Percentiles rank a stretch among this genome's conserved stretches.
Conservation (phyloP, 1,140 invertebrate species). For the Lucilia sericata region DNA sequence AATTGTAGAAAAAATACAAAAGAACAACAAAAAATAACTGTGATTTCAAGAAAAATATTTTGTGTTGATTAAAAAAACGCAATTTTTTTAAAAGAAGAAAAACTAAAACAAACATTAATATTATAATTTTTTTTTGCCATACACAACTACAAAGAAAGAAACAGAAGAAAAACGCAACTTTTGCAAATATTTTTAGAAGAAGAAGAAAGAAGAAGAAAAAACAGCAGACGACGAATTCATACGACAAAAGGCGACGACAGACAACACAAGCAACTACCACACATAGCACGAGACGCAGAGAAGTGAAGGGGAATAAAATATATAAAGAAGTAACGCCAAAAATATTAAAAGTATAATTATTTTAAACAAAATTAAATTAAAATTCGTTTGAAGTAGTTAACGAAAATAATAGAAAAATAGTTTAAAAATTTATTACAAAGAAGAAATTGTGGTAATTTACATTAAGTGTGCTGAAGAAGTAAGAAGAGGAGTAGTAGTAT, state of each 20-base stretch:
- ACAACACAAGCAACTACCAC: constrained; percentile 10
- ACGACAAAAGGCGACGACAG: constrained; percentile 22
- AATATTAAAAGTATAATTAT: constrained; percentile 26
- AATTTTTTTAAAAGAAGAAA: constrained; percentile 58
- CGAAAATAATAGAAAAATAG: constrained; percentile 26
- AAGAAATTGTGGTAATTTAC: neutral
- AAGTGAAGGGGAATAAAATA: constrained; percentile 40
- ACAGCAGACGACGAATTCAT: constrained; percentile 26
- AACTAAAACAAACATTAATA: constrained; percentile 32
- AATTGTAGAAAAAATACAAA: constrained; percentile 45
- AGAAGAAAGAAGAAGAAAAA: constrained; percentile 9
- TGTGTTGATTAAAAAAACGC: constrained; percentile 16
- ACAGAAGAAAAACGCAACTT: constrained; percentile 53
- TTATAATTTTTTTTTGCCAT: constrained; percentile 29
- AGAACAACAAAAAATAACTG: constrained; percentile 54
- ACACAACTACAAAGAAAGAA: constrained; percentile 48
- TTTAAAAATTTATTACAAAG: constrained; percentile 22
- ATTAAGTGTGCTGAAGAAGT: neutral
- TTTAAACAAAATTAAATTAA: constrained; percentile 30
- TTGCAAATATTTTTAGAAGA: constrained; percentile 46
- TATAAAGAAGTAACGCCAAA: constrained; percentile 38
- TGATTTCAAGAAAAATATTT: constrained; percentile 52
- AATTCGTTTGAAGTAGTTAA: constrained; percentile 38
- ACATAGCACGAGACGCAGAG: constrained; percentile 30
- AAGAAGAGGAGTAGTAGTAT: neutral